Base-by-base conservation (phyloP, 2,797 vertebrate genomes). In the Sus cebifrons region DNA sequence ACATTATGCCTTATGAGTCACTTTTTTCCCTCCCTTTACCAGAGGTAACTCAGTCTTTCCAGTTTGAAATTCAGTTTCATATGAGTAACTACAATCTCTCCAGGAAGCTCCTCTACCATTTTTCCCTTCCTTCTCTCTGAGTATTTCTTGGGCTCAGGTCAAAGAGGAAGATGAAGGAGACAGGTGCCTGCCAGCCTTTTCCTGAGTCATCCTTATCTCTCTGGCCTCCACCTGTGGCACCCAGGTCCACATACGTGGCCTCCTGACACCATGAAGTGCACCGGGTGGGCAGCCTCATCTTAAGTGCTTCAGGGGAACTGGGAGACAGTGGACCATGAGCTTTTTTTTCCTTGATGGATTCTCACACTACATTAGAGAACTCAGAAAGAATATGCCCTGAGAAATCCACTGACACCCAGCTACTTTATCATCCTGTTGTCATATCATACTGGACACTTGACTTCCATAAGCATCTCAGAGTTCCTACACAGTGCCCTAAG, bases 31-130 rank as follows among this genome's bases (percentile, higher is more conserved):
- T 29, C 29, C 29, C 25, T 90, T 65, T 54, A 17, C 75, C 56
- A 56, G 1, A 85, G 0, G 10, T 27, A 73, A 60, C 27, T 16
- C 32, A 25, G 18, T 27, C 25, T 67, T 87, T 85, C 32, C 32
- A 1, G 23, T 8, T 74, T 79, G 60, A 83, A 81, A 78, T 49
- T 58, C 36, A n/a, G 14, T n/a, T 23, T 83, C 13, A 88, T 88
- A 32, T 25, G 49, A 85, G 11, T 15, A 93, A 64, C 15, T n/a
- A 0, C 14, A 58, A 10, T 64, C 20, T 15, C 23, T 58, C 65
- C 9, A 9, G 2, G 2, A 40, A 15, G 13, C 3, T n/a, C 40
- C 11, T 36, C 9, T 29, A 44, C 20, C 8, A 0, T 27, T 6
- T 64, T 68, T 36, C 12, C 60, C 40, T 83, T 56, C 32, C 40